Percentiles rank a stretch among this genome's conserved stretches.
Evolutionary conservation across 2,888 invertebrate genomes (phyloP).

Genomic region (Meandrusa payeni): DNA sequence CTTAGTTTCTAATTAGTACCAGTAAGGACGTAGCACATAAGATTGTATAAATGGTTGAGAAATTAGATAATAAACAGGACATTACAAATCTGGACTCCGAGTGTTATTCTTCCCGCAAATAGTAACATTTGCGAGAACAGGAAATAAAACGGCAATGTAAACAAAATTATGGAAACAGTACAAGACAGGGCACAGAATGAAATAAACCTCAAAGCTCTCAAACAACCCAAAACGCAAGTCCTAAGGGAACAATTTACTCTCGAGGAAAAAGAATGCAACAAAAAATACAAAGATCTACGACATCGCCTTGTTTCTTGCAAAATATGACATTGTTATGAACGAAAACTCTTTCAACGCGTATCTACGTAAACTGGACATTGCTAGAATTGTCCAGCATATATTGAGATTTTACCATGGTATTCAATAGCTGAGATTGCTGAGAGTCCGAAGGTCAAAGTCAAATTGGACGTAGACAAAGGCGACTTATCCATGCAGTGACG

Average conservation of each 20-base stretch:
- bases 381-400: conserved; percentile 26
- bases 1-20: no score
- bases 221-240: conserved; percentile 27
- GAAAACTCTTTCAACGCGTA: conserved; percentile 27
- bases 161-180: conserved; percentile 5
- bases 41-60: no score
- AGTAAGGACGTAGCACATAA: no score
- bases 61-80: no score
- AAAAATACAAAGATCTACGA: conserved; percentile 34
- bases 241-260: conserved; percentile 31
- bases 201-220: conserved; percentile 25
- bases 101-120: no score
- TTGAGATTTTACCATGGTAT: conserved; percentile 24
- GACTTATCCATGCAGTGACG: conserved; percentile 15
- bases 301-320: conserved; percentile 14
- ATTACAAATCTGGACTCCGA: no score
- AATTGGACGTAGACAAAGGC: conserved; percentile 25
- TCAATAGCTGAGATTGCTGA: background rate
- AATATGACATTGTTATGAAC: conserved; percentile 19
- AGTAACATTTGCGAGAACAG: background rate
- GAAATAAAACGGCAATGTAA: background rate
- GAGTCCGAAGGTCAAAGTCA: conserved; percentile 24
- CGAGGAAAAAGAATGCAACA: conserved; percentile 23
- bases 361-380: conserved; percentile 35
- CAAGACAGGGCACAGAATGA: conserved; percentile 17